These are phyloP conservation scores for Cylas formicarius DNA, from an alignment of 1,140 invertebrate genomes.

Conservation along the genomic window DNA sequence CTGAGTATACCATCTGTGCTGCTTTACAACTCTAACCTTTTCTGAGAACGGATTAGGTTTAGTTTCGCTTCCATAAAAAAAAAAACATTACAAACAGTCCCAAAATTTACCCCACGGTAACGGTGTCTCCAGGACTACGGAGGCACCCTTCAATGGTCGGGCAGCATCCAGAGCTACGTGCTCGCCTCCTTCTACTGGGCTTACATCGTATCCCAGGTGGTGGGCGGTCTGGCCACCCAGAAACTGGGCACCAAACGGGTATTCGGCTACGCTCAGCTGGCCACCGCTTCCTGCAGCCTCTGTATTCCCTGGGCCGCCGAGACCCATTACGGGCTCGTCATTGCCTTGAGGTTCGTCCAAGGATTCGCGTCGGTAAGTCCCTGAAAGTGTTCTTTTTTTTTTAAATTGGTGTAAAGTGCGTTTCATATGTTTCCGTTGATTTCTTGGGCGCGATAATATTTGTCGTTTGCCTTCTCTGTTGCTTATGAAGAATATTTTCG, in stretches of 20 bases:
- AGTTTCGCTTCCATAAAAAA: no score
- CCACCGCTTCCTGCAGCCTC: slow-evolving; percentile 61
- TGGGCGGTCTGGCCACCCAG: slow-evolving; percentile 67
- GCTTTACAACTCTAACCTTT: no score
- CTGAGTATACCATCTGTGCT: no score
- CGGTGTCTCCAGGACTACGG: slow-evolving; percentile 33
- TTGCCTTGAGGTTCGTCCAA: slow-evolving; percentile 57
- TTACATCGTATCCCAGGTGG: slow-evolving; percentile 62
- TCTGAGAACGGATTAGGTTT: no score
- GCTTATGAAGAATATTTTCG: no score
- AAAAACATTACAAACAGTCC: no score
- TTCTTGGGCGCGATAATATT: no score
- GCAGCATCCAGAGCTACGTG: slow-evolving; percentile 54
- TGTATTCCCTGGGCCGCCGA: slow-evolving; percentile 57
- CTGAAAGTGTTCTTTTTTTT: slow-evolving; percentile 1
- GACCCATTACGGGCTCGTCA: slow-evolving; percentile 54
- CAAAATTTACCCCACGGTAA: neutral
- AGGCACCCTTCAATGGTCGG: slow-evolving; percentile 56
- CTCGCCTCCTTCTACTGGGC: slow-evolving; percentile 66
- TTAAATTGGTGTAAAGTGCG: no score
- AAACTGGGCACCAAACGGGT: slow-evolving; percentile 71
- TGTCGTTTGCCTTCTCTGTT: no score
- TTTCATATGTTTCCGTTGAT: no score
- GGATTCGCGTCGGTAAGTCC: slow-evolving; percentile 58
- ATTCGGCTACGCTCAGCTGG: slow-evolving; percentile 64